phyloP scores from a whole-genome alignment of 2,113 vertebrate genomes.

The Hypanus sabinus region DNA sequence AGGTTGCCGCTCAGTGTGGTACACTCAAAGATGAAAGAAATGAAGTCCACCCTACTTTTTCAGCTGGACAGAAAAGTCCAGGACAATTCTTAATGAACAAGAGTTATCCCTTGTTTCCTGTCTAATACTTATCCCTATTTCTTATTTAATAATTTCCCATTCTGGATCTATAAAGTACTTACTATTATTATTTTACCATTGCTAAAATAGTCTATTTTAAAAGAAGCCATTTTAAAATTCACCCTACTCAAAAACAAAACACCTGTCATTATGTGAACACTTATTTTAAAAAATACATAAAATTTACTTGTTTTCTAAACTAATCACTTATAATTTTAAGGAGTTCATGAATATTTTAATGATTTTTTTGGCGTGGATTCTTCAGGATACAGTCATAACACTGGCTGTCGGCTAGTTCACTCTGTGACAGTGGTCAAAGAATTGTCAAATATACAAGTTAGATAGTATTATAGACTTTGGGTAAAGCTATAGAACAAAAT shows the following conservation, averaged over 20 bases:
- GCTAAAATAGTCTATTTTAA: too few relatives aligned
- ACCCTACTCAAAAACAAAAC: neutral
- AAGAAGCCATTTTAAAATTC: neutral
- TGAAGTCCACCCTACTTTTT: too few relatives aligned
- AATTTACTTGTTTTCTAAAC: neutral
- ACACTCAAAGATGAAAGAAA: too few relatives aligned
- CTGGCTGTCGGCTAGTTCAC: neutral
- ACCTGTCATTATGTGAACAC: neutral
- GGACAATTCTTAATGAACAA: too few relatives aligned
- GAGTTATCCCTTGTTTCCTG: too few relatives aligned
- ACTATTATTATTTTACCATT: too few relatives aligned
- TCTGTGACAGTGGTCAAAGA: neutral
- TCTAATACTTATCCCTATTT: too few relatives aligned
- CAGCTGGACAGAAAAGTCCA: too few relatives aligned
- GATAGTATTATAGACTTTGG: neutral
- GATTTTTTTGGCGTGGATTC: neutral
- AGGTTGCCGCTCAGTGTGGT: too few relatives aligned
- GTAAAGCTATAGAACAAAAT: neutral
- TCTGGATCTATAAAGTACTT: too few relatives aligned
- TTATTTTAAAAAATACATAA: neutral
- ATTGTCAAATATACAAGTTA: neutral
- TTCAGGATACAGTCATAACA: neutral
- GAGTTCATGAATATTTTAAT: neutral
- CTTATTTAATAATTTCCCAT: too few relatives aligned
- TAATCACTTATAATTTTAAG: neutral